phyloP scores from a whole-genome alignment of 1,140 invertebrate species.

The Drosophila sechellia region DNA sequence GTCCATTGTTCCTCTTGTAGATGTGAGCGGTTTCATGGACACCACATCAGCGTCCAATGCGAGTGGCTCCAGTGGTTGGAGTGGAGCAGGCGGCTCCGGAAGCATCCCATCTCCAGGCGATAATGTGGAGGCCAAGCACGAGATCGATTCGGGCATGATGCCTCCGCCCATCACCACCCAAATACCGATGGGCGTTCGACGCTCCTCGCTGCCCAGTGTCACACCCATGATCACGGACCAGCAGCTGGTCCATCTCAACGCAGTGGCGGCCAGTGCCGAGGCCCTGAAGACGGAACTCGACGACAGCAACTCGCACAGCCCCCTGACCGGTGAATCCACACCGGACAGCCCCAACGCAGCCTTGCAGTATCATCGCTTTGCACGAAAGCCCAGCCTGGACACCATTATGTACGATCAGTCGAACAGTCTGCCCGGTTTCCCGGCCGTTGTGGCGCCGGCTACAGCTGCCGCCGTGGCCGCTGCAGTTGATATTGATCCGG shows the following conservation, averaged over 20 bases:
- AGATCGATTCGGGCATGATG: slow-evolving; percentile 86
- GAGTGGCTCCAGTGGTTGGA: slow-evolving; percentile 13
- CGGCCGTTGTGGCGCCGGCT: slow-evolving; percentile 44
- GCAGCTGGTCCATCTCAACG: slow-evolving; percentile 68
- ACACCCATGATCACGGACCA: slow-evolving; percentile 81
- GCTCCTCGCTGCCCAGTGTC: slow-evolving; percentile 85
- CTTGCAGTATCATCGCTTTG: slow-evolving; percentile 65
- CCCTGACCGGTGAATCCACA: slow-evolving; percentile 82
- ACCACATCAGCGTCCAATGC: slow-evolving; percentile 45
- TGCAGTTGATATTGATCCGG: slow-evolving; percentile 57
- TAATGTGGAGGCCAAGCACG: slow-evolving; percentile 84
- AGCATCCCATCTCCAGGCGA: background rate
- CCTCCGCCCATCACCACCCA: slow-evolving; percentile 86
- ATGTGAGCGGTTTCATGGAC: slow-evolving; percentile 73
- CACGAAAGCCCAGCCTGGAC: slow-evolving; percentile 72
- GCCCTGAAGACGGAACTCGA: slow-evolving; percentile 90
- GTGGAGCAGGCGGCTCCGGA: slow-evolving; percentile 1
- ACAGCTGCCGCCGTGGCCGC: slow-evolving; percentile 59
- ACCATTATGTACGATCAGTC: slow-evolving; percentile 80
- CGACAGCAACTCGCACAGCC: slow-evolving; percentile 88
- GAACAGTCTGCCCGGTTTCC: slow-evolving; percentile 76
- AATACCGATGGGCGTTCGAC: slow-evolving; percentile 85
- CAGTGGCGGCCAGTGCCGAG: slow-evolving; percentile 79
- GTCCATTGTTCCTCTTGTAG: slow-evolving; percentile 68
- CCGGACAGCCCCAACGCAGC: slow-evolving; percentile 64